Percentiles rank a stretch among this genome's conserved stretches.
phyloP scores from a whole-genome alignment of 2,113 vertebrate genomes.

The Gallinago jamesoni region DNA sequence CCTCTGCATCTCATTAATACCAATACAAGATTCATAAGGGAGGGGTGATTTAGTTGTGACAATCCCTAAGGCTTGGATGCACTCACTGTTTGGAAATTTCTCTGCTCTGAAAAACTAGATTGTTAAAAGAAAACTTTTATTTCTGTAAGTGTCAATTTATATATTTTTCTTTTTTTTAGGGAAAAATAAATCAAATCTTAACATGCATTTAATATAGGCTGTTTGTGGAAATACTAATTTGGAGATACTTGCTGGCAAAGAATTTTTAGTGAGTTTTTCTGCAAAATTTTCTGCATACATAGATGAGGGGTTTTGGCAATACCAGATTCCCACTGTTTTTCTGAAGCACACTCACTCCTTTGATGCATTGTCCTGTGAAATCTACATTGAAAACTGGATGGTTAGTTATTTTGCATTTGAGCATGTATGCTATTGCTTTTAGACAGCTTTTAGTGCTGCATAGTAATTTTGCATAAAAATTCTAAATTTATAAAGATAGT shows the following conservation, averaged over 20 bases:
- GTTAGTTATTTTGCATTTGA: neutral
- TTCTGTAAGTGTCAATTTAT: neutral
- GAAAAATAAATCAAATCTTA: neutral
- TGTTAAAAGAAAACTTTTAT: neutral
- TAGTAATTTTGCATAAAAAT: neutral
- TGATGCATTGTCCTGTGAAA: neutral
- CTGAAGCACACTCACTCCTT: rapidly evolving
- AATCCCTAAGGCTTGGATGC: neutral
- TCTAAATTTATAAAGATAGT: neutral
- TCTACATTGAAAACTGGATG: rapidly evolving
- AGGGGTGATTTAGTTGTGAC: neutral
- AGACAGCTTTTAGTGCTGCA: neutral
- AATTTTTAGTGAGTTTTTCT: neutral
- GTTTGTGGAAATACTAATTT: neutral
- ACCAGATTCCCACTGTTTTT: neutral
- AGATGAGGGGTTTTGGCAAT: neutral
- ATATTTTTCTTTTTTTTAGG: neutral
- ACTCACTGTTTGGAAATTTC: neutral
- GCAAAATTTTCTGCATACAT: neutral
- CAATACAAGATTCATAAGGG: neutral
- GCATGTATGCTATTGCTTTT: neutral
- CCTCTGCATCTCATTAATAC: neutral
- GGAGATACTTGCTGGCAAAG: neutral
- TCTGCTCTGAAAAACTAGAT: neutral
- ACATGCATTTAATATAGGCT: neutral